Evolutionary conservation across 2,888 invertebrate genomes (phyloP), one percentile per base, ranked within the genome.

Genomic region (Mythimna vitellina): DNA sequence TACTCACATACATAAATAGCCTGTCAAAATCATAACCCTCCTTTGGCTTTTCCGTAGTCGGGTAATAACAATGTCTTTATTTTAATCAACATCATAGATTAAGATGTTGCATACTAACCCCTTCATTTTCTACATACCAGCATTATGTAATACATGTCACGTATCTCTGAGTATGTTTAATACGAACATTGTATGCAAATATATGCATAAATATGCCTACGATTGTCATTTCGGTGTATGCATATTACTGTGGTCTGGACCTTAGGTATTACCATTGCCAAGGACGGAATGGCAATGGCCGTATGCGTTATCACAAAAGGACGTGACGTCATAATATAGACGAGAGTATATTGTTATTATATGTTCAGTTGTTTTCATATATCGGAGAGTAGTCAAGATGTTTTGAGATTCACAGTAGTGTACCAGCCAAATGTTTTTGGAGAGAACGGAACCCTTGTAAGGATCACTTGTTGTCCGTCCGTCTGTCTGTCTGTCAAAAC

Each of bases 201-300:
- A 51, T 49, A n/a, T 42, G 61, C 56, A 62, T 46, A 63, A n/a
- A 51, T 62, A 35, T 56, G 22, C 35, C 9, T 35, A n/a, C 1
- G 20, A 32, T 14, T 51, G 51, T 67, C 54, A 61, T 29, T 80
- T 22, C 38, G 17, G 46, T 35, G 35, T 51, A n/a, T 17, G 8
- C 14, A 51, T 14, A 14, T 14, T 51, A n/a, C 58, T 22, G 60
- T 38, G 12, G 32, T n/a, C n/a, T 9, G 46, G 42, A 5, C 9
- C 12, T 42, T 1, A 12, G 14, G 3, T 25, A 20, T 58, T 46
- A 25, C 53, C 81, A 83, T 29, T 80, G 75, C 57, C 84, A 83
- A 81, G 81, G 81, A 25, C 62, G 20, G 32, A 54, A 54, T 38
- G 56, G 78, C 68, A 78, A 65, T 69, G 20, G 38, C 46, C 46